Base-by-base conservation (phyloP, 1,140 invertebrate species). In the Drosophila cardini region DNA sequence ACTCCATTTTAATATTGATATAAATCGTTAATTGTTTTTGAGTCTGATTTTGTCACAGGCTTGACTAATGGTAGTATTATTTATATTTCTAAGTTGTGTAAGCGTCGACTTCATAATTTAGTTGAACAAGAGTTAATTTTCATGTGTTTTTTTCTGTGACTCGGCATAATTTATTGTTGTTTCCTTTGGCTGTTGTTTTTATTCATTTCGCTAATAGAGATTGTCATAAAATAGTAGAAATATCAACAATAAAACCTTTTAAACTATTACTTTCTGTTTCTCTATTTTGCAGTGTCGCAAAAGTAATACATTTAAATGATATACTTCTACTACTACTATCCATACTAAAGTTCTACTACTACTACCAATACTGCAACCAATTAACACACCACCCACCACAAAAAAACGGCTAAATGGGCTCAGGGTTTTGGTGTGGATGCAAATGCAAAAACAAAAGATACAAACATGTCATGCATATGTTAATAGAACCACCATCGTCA, bases 231-330 rank as follows among this genome's bases (percentile, higher is more conserved):
- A 34, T 8, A 34, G 8, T 21, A 11, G 4, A 57, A 32, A 52
- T 8, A 36, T 26, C 21, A 26, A 26, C 21, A 43, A 62, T 40
- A 48, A 57, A 55, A 45, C 18, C 5, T 63, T 52, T 80, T 84
- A 80, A 89, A 89, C 78, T 77, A 77, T 80, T 85, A 63, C 68
- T 67, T 74, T 86, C 83, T 87, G 80, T 78, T 79, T 85, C 78
- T 90, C 76, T 90, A 90, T 90, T 38, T 90, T 90, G 84, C 89
- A 90, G 89, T 85, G 83, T 90, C 78, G 78, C 70, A 91, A 90
- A 90, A 90, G 71, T 90, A 90, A 90, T 64, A 78, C 77, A 89
- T 80, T 74, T 84, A 61, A 77, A 76, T 74, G 65, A 67, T 53
- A 4, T 71, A 53, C 45, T 63, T 62, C 58, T 68, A 72, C 68